Percentiles rank a stretch among this genome's conserved stretches.
Conservation (phyloP, 2,888 invertebrate genomes). For the Meteorus cinctellus region DNA sequence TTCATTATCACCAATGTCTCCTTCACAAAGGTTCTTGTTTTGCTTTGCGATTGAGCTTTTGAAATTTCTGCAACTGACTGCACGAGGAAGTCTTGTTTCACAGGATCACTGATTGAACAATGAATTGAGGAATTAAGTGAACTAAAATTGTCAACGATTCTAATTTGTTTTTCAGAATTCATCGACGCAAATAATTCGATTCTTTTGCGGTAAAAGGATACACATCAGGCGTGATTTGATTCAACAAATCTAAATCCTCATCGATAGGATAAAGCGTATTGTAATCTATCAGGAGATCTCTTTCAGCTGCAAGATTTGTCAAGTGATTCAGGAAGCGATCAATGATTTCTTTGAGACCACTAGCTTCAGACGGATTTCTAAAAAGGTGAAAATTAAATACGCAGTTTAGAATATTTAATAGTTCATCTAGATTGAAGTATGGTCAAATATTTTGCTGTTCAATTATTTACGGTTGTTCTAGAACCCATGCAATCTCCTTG, state of each 20-base stretch:
- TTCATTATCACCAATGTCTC: neutral
- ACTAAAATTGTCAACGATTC: constrained; percentile 15
- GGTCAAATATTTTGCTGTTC: neutral
- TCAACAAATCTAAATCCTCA: constrained; percentile 79
- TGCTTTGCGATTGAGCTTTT: neutral
- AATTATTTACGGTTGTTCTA: constrained; percentile 69
- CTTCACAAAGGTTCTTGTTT: constrained; percentile 11
- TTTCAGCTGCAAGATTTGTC: constrained; percentile 75
- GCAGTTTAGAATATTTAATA: constrained; percentile 47
- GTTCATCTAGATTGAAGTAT: constrained; percentile 40
- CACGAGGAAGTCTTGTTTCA: constrained; percentile 76
- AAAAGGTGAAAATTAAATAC: constrained; percentile 47
- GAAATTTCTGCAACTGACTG: constrained; percentile 67
- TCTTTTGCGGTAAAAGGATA: constrained; percentile 75
- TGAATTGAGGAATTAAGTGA: constrained; percentile 55
- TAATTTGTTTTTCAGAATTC: constrained; percentile 17
- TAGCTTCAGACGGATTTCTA: constrained; percentile 58
- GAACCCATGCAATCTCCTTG: constrained; percentile 67
- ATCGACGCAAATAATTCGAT: neutral
- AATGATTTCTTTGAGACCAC: constrained; percentile 61
- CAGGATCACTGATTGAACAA: constrained; percentile 73
- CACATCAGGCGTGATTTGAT: constrained; percentile 80
- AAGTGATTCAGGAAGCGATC: constrained; percentile 74
- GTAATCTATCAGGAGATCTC: constrained; percentile 81
- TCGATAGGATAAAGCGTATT: constrained; percentile 80